These are phyloP conservation scores for Heliconius ethilla DNA, from an alignment of 2,888 invertebrate species.

Conservation along the genomic window DNA sequence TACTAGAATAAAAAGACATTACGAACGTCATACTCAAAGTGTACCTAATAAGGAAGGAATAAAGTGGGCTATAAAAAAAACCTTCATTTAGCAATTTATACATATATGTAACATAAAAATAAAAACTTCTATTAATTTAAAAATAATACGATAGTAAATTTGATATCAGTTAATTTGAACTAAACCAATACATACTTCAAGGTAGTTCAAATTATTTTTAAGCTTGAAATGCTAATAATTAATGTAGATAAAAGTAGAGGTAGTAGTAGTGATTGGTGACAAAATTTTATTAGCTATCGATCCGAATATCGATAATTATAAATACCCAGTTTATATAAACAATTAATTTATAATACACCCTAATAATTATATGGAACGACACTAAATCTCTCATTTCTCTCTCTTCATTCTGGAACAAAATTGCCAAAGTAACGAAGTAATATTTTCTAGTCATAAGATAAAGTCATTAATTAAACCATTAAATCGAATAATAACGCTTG, in stretches of 20 bases:
- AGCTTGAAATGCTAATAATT: too few species aligned
- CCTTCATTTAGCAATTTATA: not conserved
- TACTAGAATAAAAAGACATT: not conserved
- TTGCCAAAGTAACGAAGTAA: not conserved
- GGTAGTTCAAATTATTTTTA: too few species aligned
- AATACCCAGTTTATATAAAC: too few species aligned
- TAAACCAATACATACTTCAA: too few species aligned
- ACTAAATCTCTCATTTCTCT: not conserved
- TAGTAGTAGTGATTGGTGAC: too few species aligned
- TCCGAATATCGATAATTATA: too few species aligned
- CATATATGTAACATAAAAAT: not conserved
- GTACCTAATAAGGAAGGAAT: not conserved
- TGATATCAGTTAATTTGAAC: too few species aligned
- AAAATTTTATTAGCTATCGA: too few species aligned
- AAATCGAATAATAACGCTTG: slow-evolving; percentile 23
- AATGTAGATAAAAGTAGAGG: too few species aligned
- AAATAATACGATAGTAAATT: too few species aligned
- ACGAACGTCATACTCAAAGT: not conserved
- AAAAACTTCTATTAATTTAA: not conserved
- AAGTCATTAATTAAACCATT: slow-evolving; percentile 22
- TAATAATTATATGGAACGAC: not conserved
- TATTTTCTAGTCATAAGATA: slow-evolving; percentile 18
- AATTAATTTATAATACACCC: too few species aligned
- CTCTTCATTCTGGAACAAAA: not conserved
- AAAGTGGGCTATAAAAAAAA: not conserved